A percentile compares a stretch with the other conserved stretches of the same genome.
Evolutionary conservation across 2,888 invertebrate species (phyloP).

Genomic region (Lottia scabra): DNA sequence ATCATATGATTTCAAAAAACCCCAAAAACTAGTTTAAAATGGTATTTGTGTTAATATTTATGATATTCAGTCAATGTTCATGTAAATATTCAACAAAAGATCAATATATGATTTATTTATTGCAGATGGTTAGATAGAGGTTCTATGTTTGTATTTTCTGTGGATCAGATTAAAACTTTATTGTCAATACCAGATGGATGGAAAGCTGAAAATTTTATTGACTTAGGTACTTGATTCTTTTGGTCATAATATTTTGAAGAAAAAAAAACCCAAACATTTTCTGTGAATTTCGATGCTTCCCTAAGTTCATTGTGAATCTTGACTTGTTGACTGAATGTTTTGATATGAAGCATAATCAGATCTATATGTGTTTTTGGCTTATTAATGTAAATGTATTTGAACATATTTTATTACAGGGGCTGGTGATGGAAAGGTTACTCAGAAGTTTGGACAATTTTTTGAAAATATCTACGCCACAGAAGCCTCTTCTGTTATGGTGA

Average conservation of each 20-base stretch:
- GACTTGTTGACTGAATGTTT: neutral
- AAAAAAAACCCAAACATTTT: constrained; percentile 7
- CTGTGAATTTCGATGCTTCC: no score
- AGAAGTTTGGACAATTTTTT: constrained; percentile 82
- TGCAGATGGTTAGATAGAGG: constrained; percentile 87
- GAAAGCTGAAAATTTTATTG: constrained; percentile 73
- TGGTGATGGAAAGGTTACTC: constrained; percentile 94
- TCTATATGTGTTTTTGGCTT: no score
- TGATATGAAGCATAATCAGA: no score
- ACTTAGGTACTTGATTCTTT: constrained; percentile 73
- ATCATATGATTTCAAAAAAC: neutral
- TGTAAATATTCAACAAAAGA: neutral
- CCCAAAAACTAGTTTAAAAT: no score
- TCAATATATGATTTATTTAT: constrained; percentile 38
- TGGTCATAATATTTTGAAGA: constrained; percentile 31
- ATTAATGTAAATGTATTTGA: no score
- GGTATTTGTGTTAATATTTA: neutral
- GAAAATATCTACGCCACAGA: constrained; percentile 87
- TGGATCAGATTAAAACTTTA: constrained; percentile 81
- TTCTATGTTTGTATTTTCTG: constrained; percentile 96
- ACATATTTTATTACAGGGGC: constrained; percentile 84
- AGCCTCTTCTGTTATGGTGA: constrained; percentile 89
- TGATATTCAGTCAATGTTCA: neutral
- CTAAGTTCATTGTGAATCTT: no score
- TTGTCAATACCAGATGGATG: constrained; percentile 54